Evolutionary conservation across 2,113 vertebrate genomes (phyloP), one percentile per base, ranked within the genome.

Genomic region (Lophius piscatorius): DNA sequence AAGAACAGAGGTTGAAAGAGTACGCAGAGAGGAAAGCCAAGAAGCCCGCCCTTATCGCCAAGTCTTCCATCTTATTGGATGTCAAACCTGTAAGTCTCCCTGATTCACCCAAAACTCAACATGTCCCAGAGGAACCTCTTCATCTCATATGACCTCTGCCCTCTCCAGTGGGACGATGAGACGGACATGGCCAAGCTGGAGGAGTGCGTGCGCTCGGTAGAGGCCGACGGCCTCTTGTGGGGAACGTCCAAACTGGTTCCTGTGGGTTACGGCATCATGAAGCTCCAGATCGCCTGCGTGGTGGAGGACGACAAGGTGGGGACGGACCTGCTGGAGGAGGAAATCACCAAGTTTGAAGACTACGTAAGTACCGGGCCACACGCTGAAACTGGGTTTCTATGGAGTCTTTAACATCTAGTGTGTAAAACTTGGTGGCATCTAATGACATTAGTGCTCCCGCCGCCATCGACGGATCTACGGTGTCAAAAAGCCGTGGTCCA

Each of bases 251-350:
- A 97, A 41, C 92, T 98, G 80, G 92, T 98, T 31, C 94, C 96
- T 0, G 95, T 99, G 0, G 97, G 96, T 11, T 99, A 98, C 0
- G 97, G 96, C 45, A 97, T 99, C 84, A 94, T 89, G 60, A 98
- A 98, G 73, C 94, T 99, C 18, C 97, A 98, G 88, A 99, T 99
- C 63, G 90, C 94, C 11, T 98, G 97, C 0, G 96, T 99, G 35
- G 97, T 99, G 44, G 96, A 98, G 71, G 97, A 98, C 0, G 95
- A 99, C 81, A 98, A 98, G 71, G 95, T 98, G 0, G 97, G 97
- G 14, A 96, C 95, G 0, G 96, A 98, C 87, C 46, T 95, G 67
- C 79, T 99, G 76, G 97, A 99, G 63, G 97, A 98, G 76, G 95
- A 98, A 88, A 95, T 99, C 92, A 96, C 94, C 79, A 95, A 93